These are phyloP conservation scores for Mythimna pallens DNA, from an alignment of 2,888 invertebrate species.

Conservation along the genomic window DNA sequence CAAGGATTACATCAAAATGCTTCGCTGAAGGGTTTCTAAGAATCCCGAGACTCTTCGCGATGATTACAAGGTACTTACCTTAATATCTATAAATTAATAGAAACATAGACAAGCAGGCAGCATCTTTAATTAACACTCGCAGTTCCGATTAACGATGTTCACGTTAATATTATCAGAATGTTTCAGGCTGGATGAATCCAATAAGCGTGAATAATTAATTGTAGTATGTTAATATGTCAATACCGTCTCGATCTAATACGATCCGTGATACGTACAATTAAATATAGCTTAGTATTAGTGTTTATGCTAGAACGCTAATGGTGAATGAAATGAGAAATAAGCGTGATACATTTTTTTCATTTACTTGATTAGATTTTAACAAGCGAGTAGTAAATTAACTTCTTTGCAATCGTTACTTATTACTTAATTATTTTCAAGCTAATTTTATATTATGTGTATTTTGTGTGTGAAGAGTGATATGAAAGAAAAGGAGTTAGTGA, in stretches of 20 bases:
- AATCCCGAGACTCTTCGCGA: slow-evolving; percentile 45
- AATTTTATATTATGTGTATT: too few relatives aligned
- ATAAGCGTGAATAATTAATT: slow-evolving; percentile 76
- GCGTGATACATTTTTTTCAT: background rate
- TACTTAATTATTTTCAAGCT: too few relatives aligned
- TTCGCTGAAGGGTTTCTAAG: slow-evolving; percentile 49
- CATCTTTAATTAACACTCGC: slow-evolving; percentile 68
- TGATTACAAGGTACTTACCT: slow-evolving; percentile 52
- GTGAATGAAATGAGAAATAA: slow-evolving; percentile 3
- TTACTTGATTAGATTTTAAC: background rate
- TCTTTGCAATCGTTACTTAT: too few relatives aligned
- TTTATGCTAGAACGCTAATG: background rate
- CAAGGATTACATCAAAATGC: slow-evolving; percentile 66
- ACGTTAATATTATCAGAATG: slow-evolving; percentile 72
- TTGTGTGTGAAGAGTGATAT: too few relatives aligned
- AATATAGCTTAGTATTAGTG: slow-evolving; percentile 30
- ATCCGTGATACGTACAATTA: slow-evolving; percentile 47
- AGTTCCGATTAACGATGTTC: slow-evolving; percentile 67
- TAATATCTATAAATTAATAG: slow-evolving; percentile 65
- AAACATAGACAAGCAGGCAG: slow-evolving; percentile 53
- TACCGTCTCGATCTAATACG: slow-evolving; percentile 62
- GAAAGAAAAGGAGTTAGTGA: too few relatives aligned
- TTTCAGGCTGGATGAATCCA: slow-evolving; percentile 68
- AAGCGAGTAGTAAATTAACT: background rate
- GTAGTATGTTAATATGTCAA: slow-evolving; percentile 71